Evolutionary conservation across 1,140 invertebrate species (phyloP).

Genomic region (Bombus vancouverensis): DNA sequence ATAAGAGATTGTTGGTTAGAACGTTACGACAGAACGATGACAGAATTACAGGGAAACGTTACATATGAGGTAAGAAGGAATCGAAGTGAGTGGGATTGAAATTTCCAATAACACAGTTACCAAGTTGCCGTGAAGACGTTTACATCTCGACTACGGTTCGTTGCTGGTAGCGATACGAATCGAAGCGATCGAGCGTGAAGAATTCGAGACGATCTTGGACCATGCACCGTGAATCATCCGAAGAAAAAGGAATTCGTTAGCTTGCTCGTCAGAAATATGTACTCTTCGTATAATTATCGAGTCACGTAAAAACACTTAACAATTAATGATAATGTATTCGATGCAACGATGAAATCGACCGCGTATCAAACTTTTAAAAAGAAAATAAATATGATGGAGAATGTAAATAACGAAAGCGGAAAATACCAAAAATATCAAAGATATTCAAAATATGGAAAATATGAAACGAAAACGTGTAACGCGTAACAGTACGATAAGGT

Average conservation of each 20-base stretch:
- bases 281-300: not conserved
- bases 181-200: slow-evolving; percentile 37
- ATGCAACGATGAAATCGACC: not conserved
- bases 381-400: not conserved
- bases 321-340: not conserved
- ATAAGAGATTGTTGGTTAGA: not conserved
- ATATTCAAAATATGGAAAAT: not conserved
- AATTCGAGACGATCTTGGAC: slow-evolving; percentile 40
- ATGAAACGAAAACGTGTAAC: not conserved
- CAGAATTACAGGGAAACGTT: not conserved
- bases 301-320: not conserved
- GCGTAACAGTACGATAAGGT: not conserved
- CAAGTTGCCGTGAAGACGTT: not conserved
- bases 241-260: slow-evolving; percentile 14
- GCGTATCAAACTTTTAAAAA: not conserved
- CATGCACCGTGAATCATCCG: slow-evolving; percentile 37
- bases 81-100: not conserved
- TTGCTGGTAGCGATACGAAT: slow-evolving; percentile 16
- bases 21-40: not conserved
- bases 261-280: slow-evolving; percentile 23
- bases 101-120: not conserved
- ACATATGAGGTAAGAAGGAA: not conserved
- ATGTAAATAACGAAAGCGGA: not conserved
- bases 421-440: not conserved
- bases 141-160: not conserved